phyloP scores from a whole-genome alignment of 2,888 invertebrate species.

The Auanema sp. region DNA sequence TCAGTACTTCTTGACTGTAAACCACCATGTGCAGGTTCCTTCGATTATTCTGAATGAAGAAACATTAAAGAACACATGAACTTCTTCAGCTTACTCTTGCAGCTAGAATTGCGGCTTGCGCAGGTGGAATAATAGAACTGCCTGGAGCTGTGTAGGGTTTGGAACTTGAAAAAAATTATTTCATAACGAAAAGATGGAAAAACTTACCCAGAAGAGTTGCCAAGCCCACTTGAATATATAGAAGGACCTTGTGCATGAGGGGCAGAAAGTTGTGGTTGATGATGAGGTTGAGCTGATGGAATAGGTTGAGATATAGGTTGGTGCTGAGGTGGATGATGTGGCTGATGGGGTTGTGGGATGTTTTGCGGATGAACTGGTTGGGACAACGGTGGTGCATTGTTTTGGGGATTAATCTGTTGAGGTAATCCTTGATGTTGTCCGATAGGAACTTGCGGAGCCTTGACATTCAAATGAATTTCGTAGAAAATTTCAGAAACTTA shows the following conservation, averaged over 20 bases:
- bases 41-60: background rate
- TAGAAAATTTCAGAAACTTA: no score
- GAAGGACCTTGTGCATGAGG: background rate
- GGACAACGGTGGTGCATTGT: no score
- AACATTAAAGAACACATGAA: no score
- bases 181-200: background rate
- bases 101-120: background rate
- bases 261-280: slow-evolving; percentile 4
- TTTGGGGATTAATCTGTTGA: no score
- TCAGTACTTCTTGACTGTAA: slow-evolving; percentile 22
- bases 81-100: no score
- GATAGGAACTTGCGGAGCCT: no score
- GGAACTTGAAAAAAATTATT: background rate
- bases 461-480: no score
- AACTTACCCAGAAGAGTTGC: no score
- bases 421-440: no score
- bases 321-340: background rate
- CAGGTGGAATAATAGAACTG: background rate
- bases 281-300: background rate
- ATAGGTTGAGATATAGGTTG: background rate
- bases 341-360: background rate
- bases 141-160: background rate
- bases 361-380: no score
- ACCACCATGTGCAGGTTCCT: slow-evolving; percentile 7
- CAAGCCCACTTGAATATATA: no score